Evolutionary conservation across 2,797 vertebrate genomes (phyloP), one percentile per base, ranked within the genome.

Genomic region (Lacerta bilineata): DNA sequence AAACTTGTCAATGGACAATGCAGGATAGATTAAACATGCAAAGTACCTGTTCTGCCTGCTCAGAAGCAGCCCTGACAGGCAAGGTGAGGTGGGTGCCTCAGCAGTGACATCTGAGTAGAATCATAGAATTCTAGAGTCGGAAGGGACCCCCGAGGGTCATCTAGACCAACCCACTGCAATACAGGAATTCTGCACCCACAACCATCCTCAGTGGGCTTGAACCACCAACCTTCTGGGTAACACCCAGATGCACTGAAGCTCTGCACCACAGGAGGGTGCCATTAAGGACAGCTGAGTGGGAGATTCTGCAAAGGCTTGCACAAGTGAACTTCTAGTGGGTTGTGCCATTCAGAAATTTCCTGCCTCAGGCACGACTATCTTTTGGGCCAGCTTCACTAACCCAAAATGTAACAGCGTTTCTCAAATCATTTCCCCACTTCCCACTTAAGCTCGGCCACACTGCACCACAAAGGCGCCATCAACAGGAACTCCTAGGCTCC

Each of bases 1-100:
- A 80, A 80, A 59, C 74, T 83, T n/a, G 46, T 46, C 74, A 61
- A 71, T 46, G 79, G 80, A 87, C 36, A 72, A 77, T 20, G 33
- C 4, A 4, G 71, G 9, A 61, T 39, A 29, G 18, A 76, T 81
- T 13, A 66, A 5, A 50, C 25, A 39, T 68, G 27, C 69, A 25
- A 75, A n/a, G 41, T 76, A 88, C 59, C 87, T 68, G 80, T n/a
- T 0, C 71, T 68, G 59, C 9, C 43, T 66, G 27, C 64, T 78
- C 55, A 78, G 64, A 36, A 41, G 41, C 13, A 55, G 46, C 23
- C 33, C 43, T 17, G 43, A 41, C 13, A 29, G 25, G 76, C 23
- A 77, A 68, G 59, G 61, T 50, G 80, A 17, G 1, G 2, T 55
- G 27, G 25, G 18, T 27, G 10, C 25, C 46, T 20, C 15, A 29